phyloP scores from a whole-genome alignment of 2,888 invertebrate species.

The Caenorhabditis virilis region DNA sequence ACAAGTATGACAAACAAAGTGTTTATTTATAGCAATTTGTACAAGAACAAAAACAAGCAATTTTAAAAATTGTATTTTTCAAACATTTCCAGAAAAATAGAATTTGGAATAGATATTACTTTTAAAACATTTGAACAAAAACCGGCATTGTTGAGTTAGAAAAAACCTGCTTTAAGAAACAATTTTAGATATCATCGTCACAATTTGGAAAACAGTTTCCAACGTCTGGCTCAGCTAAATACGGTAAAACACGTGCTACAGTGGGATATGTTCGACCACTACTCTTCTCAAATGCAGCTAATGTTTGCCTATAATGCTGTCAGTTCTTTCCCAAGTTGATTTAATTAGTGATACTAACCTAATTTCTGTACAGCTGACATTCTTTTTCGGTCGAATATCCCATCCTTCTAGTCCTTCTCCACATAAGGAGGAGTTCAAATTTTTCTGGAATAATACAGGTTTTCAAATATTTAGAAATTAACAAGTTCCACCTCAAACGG shows the following conservation, averaged over 20 bases:
- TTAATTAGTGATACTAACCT: neutral
- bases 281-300: conserved; percentile 42
- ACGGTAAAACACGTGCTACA: conserved; percentile 44
- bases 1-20: no score
- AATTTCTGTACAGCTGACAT: conserved; percentile 14
- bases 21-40: no score
- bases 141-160: no score
- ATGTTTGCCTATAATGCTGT: neutral
- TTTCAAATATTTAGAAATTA: neutral
- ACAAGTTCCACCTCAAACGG: conserved; percentile 41
- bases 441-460: conserved; percentile 25
- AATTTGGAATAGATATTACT: no score
- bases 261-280: conserved; percentile 46
- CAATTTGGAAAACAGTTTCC: conserved; percentile 57
- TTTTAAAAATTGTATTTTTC: no score
- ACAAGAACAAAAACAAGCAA: no score
- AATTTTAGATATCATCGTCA: conserved; percentile 39
- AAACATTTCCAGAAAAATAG: no score
- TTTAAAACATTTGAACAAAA: no score
- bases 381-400: conserved; percentile 31
- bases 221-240: conserved; percentile 48
- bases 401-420: conserved; percentile 37
- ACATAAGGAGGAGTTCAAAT: conserved; percentile 31
- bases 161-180: no score
- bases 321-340: neutral